Percentiles rank a stretch among this genome's conserved stretches.
Conservation (phyloP, 2,797 vertebrate genomes). For the Anniella stebbinsi region DNA sequence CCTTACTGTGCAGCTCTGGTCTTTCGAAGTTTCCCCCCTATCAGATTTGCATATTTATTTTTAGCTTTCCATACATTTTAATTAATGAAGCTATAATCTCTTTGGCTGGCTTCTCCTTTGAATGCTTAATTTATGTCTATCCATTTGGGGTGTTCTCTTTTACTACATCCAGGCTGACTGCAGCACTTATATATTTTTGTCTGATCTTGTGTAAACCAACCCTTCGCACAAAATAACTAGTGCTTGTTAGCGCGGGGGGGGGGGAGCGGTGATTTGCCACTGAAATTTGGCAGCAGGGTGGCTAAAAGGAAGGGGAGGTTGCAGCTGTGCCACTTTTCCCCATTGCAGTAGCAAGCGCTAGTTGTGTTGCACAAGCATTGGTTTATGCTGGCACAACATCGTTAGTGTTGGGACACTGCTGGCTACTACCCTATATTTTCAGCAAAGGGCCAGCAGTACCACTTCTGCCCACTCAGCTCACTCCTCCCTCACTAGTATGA, state of each 20-base stretch:
- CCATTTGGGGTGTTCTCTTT: constrained; percentile 4
- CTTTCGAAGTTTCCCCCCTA: not conserved
- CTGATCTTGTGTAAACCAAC: not conserved
- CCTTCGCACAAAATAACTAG: too few relatives aligned
- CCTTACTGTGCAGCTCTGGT: not conserved
- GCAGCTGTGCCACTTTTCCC: too few relatives aligned
- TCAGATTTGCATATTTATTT: constrained; percentile 8
- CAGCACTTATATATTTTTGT: not conserved
- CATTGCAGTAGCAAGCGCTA: too few relatives aligned
- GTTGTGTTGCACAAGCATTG: too few relatives aligned
- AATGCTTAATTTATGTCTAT: constrained; percentile 24
- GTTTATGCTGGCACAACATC: too few relatives aligned
- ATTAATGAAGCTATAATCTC: not conserved
- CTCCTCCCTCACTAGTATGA: not conserved
- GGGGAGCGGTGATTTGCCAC: too few relatives aligned
- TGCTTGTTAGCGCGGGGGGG: too few relatives aligned
- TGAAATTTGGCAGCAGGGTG: too few relatives aligned
- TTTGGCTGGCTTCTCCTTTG: constrained; percentile 11
- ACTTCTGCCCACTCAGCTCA: not conserved
- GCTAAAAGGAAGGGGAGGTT: too few relatives aligned
- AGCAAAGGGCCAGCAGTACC: not conserved
- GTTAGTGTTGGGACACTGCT: too few relatives aligned
- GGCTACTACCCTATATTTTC: not conserved
- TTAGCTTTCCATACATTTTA: constrained; percentile 13
- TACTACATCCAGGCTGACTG: constrained; percentile 4